These are phyloP conservation scores for Trichonephila clavata DNA, from an alignment of 1,140 invertebrate genomes.

Conservation along the genomic window DNA sequence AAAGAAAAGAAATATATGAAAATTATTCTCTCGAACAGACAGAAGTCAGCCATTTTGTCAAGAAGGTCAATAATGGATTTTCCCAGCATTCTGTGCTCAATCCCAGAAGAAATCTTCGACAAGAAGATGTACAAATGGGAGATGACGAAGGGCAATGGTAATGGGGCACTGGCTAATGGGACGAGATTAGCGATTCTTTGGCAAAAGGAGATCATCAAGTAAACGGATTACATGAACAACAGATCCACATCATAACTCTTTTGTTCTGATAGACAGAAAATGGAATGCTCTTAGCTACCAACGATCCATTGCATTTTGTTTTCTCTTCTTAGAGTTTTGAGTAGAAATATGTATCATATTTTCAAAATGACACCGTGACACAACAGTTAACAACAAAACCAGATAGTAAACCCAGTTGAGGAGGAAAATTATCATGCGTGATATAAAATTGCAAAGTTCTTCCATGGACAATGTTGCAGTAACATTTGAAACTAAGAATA, in stretches of 20 bases:
- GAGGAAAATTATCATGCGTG: too few relatives aligned
- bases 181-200: not conserved
- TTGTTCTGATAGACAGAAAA: conserved; percentile 18
- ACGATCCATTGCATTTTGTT: not conserved
- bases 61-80: not conserved
- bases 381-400: too few relatives aligned
- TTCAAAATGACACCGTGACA: too few relatives aligned
- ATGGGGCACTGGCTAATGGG: not conserved
- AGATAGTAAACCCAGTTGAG: too few relatives aligned
- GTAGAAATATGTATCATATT: too few relatives aligned
- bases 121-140: not conserved
- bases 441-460: too few relatives aligned
- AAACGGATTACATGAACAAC: not conserved
- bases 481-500: too few relatives aligned
- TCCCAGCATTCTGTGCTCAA: not conserved
- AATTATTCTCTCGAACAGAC: too few relatives aligned
- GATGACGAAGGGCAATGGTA: not conserved
- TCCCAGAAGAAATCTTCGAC: not conserved
- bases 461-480: too few relatives aligned
- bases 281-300: not conserved
- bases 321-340: not conserved
- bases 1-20: too few relatives aligned
- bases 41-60: not conserved
- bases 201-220: not conserved
- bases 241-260: not conserved